Conservation (phyloP, 2,888 invertebrate species). For the Amphipyra tragopoginis region DNA sequence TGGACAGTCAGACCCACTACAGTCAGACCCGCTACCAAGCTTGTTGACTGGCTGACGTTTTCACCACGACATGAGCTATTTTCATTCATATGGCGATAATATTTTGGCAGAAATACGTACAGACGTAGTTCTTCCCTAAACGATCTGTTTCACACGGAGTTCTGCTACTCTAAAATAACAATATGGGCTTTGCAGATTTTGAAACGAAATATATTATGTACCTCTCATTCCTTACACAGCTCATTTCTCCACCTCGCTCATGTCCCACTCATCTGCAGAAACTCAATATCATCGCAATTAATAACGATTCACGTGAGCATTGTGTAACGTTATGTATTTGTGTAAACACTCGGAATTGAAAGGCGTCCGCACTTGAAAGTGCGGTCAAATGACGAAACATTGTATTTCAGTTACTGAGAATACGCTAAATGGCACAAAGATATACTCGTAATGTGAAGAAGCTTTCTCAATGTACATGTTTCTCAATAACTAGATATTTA, state of each 20-base stretch:
- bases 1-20: too few relatives aligned
- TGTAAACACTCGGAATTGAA: conserved; percentile 47
- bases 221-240: too few relatives aligned
- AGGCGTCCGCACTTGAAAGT: conserved; percentile 37
- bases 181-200: too few relatives aligned
- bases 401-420: conserved; percentile 24
- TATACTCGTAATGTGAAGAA: background rate
- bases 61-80: too few relatives aligned
- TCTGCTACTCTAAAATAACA: too few relatives aligned
- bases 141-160: too few relatives aligned
- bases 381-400: conserved; percentile 42
- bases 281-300: conserved; percentile 28
- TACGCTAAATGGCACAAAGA: conserved; percentile 11
- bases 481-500: background rate
- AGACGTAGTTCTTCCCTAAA: too few relatives aligned
- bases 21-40: too few relatives aligned
- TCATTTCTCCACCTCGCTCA: background rate
- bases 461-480: conserved; percentile 17
- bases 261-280: conserved; percentile 14
- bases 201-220: too few relatives aligned
- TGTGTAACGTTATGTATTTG: conserved; percentile 37
- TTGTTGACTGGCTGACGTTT: too few relatives aligned
- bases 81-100: too few relatives aligned
- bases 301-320: conserved; percentile 22
- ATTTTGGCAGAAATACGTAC: too few relatives aligned